Evolutionary conservation across 1,140 invertebrate genomes (phyloP).

Genomic region (Paraescarpia echinospica): DNA sequence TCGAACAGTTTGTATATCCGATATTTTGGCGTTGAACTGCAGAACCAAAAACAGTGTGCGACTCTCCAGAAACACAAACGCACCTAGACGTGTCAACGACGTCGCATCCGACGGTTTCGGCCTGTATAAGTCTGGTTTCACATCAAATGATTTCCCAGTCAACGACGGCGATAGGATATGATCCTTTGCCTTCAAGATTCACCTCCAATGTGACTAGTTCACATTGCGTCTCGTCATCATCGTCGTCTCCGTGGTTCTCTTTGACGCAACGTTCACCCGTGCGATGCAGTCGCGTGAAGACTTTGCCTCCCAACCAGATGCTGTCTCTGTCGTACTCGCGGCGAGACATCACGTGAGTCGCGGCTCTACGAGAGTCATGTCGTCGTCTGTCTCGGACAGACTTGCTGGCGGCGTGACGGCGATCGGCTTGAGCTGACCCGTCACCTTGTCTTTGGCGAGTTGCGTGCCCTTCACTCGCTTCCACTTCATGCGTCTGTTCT

Average conservation of each 20-base stretch:
- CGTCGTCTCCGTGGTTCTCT: background rate
- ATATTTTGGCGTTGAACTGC: background rate
- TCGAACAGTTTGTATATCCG: background rate
- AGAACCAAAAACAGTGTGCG: background rate
- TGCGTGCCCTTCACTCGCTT: constrained; percentile 57
- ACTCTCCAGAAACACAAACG: background rate
- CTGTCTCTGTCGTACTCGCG: background rate
- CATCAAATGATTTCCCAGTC: background rate
- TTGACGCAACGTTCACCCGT: background rate
- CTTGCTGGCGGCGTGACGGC: constrained; percentile 10
- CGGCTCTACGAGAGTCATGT: constrained; percentile 2
- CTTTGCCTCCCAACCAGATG: background rate
- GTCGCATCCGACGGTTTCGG: background rate
- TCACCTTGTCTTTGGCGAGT: constrained; percentile 56
- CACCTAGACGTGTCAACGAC: background rate
- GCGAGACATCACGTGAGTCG: constrained; percentile 18
- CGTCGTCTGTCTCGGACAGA: background rate
- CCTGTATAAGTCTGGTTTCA: background rate
- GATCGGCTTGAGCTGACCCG: constrained; percentile 53
- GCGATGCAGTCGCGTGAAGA: background rate
- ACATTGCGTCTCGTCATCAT: background rate
- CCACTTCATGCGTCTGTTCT: constrained; percentile 59
- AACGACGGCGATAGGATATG: background rate
- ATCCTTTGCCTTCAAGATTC: background rate
- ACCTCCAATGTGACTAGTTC: background rate